Evolutionary conservation across 2,113 vertebrate genomes (phyloP).

Genomic region (Andinoacara biseriatus): DNA sequence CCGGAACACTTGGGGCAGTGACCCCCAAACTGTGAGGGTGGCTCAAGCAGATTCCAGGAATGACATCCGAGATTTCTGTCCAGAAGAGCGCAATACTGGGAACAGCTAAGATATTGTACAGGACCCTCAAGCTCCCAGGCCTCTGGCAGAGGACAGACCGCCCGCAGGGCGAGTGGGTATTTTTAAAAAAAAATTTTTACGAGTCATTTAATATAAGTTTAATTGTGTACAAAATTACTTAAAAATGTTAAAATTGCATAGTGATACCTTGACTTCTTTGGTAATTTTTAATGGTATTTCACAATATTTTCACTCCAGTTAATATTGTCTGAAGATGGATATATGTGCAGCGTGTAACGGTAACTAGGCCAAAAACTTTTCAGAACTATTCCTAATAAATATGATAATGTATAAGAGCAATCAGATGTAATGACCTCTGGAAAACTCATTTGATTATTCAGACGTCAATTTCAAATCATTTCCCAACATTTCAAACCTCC

Average conservation of each 20-base stretch:
- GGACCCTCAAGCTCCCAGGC: too few relatives aligned
- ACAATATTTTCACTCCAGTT: not conserved
- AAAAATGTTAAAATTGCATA: not conserved
- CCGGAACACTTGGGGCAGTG: too few relatives aligned
- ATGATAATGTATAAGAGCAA: constrained; percentile 33
- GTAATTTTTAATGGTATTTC: not conserved
- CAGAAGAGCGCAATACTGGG: too few relatives aligned
- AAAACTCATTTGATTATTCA: constrained; percentile 21
- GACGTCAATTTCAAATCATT: constrained; percentile 36
- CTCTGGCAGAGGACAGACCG: too few relatives aligned
- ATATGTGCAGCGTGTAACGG: not conserved
- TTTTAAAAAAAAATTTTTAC: too few relatives aligned
- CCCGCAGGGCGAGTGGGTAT: too few relatives aligned
- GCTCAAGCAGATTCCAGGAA: too few relatives aligned
- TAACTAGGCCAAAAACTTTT: constrained; percentile 2
- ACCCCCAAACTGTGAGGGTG: too few relatives aligned
- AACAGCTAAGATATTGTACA: too few relatives aligned
- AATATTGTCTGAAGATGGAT: not conserved
- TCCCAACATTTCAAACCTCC: constrained; percentile 37
- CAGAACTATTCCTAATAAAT: constrained; percentile 15
- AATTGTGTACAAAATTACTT: not conserved
- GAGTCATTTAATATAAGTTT: not conserved
- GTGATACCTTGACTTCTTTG: not conserved
- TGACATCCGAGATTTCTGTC: too few relatives aligned
- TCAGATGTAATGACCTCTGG: constrained; percentile 22